Evolutionary conservation across 2,888 invertebrate species (phyloP).

Genomic region (Xiphydria camelus): DNA sequence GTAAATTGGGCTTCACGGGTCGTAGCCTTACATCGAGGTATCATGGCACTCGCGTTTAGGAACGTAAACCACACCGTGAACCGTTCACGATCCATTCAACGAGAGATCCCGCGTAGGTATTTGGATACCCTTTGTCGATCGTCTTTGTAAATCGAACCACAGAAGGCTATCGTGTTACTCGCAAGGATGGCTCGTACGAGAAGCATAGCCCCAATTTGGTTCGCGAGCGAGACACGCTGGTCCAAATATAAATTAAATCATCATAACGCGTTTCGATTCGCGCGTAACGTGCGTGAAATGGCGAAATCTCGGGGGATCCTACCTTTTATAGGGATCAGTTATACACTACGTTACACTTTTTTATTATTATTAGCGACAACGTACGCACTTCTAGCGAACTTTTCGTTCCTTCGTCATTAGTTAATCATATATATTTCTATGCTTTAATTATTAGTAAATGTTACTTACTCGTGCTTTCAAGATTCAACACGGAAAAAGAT

Average conservation of each 20-base stretch:
- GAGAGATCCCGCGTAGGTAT: conserved; percentile 21
- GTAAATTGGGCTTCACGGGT: conserved; percentile 14
- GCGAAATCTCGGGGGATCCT: too few species aligned
- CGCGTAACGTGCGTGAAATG: too few species aligned
- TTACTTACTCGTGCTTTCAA: too few species aligned
- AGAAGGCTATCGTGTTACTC: conserved; percentile 45
- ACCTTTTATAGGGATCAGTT: too few species aligned
- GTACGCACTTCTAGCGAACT: too few species aligned
- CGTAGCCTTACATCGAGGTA: conserved; percentile 31
- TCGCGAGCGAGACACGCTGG: conserved; percentile 23
- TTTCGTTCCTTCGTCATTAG: too few species aligned
- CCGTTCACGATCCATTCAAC: conserved; percentile 37
- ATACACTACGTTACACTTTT: too few species aligned
- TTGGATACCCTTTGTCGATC: conserved; percentile 42
- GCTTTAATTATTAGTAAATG: too few species aligned
- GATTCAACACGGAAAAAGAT: too few species aligned
- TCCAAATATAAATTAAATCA: conserved; percentile 34
- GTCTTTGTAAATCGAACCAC: conserved; percentile 38
- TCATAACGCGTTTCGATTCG: too few species aligned
- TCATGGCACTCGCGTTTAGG: conserved; percentile 30
- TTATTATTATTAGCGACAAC: too few species aligned
- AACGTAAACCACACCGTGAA: conserved; percentile 33
- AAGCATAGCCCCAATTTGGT: conserved; percentile 39
- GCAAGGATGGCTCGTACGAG: background rate
- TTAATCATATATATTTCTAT: too few species aligned